Percentiles rank a stretch among this genome's conserved stretches.
Evolutionary conservation across 2,113 vertebrate genomes (phyloP).

Genomic region (Ptilonorhynchus violaceus): DNA sequence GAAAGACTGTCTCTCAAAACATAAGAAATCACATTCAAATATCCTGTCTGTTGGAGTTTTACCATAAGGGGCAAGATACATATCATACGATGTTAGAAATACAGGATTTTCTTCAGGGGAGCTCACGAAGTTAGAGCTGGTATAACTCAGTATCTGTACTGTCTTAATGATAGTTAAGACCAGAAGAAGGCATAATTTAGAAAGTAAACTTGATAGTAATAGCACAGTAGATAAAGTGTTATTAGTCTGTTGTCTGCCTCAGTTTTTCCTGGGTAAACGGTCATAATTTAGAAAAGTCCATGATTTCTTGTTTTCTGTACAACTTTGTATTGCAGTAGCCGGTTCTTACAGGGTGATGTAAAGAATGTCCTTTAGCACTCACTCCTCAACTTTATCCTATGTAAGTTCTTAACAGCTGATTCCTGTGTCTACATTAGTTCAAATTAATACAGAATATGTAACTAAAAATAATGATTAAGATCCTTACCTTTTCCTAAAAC

Average conservation of each 20-base stretch:
- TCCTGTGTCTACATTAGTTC: not conserved
- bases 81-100: not conserved
- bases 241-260: not conserved
- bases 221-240: not conserved
- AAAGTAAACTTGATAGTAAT: not conserved
- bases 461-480: not conserved
- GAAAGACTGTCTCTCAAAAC: not conserved
- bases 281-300: not conserved
- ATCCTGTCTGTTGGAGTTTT: not conserved
- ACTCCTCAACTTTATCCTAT: not conserved
- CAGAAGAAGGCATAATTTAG: not conserved
- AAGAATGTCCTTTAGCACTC: not conserved
- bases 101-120: not conserved
- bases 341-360: not conserved
- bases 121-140: not conserved
- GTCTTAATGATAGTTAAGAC: not conserved
- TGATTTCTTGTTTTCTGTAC: not conserved
- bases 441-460: not conserved
- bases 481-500: not conserved
- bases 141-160: not conserved
- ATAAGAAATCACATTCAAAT: not conserved
- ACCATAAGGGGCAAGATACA: accelerated
- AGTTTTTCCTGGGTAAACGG: not conserved
- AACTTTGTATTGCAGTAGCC: not conserved
- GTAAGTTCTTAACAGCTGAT: not conserved